Conservation (phyloP, 2,113 vertebrate species). For the Calonectris borealis region DNA sequence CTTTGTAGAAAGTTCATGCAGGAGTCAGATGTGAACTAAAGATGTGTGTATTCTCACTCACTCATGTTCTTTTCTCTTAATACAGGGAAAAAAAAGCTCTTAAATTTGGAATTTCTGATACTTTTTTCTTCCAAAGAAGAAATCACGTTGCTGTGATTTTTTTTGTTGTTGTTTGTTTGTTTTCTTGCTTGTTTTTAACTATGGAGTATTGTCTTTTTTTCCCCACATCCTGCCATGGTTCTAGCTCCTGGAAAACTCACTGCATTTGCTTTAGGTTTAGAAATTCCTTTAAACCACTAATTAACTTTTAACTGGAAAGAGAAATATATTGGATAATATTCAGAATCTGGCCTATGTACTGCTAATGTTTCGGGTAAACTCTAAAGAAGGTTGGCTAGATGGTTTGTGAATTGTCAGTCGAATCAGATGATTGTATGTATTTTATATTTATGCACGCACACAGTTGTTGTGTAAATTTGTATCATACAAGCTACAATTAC, state of each 20-base stretch:
- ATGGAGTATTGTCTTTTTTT: not conserved
- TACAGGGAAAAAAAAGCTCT: not conserved
- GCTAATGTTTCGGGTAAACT: not conserved
- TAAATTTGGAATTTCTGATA: not conserved
- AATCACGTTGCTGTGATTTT: not conserved
- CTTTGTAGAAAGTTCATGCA: not conserved
- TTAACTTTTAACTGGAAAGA: not conserved
- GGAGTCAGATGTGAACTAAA: not conserved
- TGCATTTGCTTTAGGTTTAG: not conserved
- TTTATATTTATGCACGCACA: not conserved
- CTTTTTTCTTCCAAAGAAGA: not conserved
- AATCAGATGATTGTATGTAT: not conserved
- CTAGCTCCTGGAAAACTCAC: not conserved
- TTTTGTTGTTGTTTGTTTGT: not conserved
- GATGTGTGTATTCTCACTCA: not conserved
- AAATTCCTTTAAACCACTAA: not conserved
- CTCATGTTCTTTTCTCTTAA: not conserved
- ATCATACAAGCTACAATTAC: not conserved
- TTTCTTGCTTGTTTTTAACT: not conserved
- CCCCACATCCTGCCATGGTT: constrained; percentile 23
- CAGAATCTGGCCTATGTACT: not conserved
- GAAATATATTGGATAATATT: not conserved
- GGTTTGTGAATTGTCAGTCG: not conserved
- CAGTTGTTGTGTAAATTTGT: not conserved
- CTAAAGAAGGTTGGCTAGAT: not conserved